Evolutionary conservation across 2,113 vertebrate species (phyloP).

Genomic region (Pungitius pungitius): DNA sequence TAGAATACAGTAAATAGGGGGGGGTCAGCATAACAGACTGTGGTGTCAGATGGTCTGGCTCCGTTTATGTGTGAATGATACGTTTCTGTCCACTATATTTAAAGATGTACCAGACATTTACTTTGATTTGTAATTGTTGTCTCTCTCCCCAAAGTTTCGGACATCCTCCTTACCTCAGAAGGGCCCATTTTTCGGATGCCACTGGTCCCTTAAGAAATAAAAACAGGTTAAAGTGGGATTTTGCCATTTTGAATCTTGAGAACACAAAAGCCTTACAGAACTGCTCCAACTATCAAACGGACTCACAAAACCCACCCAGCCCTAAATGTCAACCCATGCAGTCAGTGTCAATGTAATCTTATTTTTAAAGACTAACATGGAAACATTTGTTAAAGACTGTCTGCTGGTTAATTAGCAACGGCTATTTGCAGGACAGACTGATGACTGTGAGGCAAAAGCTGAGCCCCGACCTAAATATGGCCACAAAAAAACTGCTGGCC

Average conservation of each 20-base stretch:
- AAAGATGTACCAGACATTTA: not conserved
- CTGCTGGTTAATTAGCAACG: conserved; percentile 53
- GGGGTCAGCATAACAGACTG: too few species aligned
- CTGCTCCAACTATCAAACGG: not conserved
- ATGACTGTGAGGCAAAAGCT: conserved; percentile 44
- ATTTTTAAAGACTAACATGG: conserved; percentile 6
- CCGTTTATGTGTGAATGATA: not conserved
- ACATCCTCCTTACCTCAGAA: conserved; percentile 76
- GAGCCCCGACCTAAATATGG: conserved; percentile 63
- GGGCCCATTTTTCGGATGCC: conserved; percentile 78
- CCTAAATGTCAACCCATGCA: not conserved
- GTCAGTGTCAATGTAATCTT: not conserved
- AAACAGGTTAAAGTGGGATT: conserved; percentile 23
- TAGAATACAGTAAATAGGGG: not conserved
- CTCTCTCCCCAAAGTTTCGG: too few species aligned
- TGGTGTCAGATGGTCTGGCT: not conserved
- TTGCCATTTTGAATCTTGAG: not conserved
- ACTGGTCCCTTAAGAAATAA: conserved; percentile 73
- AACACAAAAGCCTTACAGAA: not conserved
- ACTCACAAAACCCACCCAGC: not conserved
- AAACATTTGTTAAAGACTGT: conserved; percentile 32
- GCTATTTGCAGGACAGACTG: conserved; percentile 64
- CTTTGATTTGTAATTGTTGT: not conserved
- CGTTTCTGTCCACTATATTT: not conserved
- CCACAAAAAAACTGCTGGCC: conserved; percentile 47